phyloP scores from a whole-genome alignment of 2,113 vertebrate species.

The Phrynosoma blainvillii region DNA sequence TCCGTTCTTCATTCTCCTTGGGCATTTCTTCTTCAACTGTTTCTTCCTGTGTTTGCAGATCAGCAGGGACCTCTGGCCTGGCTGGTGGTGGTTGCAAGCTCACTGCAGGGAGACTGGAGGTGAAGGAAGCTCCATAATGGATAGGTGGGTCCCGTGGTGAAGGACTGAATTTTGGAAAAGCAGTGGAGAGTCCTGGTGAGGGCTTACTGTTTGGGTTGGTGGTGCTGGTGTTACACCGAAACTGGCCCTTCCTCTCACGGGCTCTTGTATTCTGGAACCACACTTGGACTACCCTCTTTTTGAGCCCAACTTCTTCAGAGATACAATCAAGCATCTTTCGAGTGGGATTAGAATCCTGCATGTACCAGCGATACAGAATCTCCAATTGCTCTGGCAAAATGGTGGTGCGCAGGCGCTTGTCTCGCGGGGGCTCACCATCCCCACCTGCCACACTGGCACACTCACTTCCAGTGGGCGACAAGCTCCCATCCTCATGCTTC shows the following conservation, averaged over 20 bases:
- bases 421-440: conserved; percentile 69
- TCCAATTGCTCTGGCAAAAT: conserved; percentile 92
- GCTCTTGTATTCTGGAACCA: conserved; percentile 96
- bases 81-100: neutral
- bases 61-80: neutral
- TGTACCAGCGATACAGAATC: conserved; percentile 90
- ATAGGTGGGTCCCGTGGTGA: conserved; percentile 23
- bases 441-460: conserved; percentile 40
- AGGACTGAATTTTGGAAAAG: conserved; percentile 72
- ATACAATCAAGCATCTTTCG: conserved; percentile 92
- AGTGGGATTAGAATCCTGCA: conserved; percentile 91
- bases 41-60: conserved; percentile 18
- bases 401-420: conserved; percentile 87
- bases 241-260: conserved; percentile 89
- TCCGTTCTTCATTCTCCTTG: conserved; percentile 65
- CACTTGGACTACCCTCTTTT: conserved; percentile 93
- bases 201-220: conserved; percentile 73
- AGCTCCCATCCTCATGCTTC: conserved; percentile 71
- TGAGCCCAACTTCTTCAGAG: conserved; percentile 89
- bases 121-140: conserved; percentile 15
- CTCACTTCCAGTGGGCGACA: conserved; percentile 70
- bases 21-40: conserved; percentile 52
- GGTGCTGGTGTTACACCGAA: conserved; percentile 79
- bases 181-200: conserved; percentile 58
- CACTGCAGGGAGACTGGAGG: conserved; percentile 6